Conservation (phyloP, 2,888 invertebrate genomes). For the Corbicula japonica region DNA sequence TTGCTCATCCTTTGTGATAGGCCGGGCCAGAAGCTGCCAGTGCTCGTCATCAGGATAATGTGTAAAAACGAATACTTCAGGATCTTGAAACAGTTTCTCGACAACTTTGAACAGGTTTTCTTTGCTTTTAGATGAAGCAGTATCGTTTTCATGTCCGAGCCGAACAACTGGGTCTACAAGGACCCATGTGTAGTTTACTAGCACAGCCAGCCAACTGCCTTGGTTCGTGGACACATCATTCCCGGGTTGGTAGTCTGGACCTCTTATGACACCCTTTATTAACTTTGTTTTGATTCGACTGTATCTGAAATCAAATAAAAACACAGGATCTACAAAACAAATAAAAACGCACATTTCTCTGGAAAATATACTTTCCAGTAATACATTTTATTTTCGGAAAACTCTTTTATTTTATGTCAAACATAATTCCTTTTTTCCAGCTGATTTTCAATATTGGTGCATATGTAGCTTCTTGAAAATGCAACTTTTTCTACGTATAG, state of each 20-base stretch:
- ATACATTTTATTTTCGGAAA: too few species aligned
- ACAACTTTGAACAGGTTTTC: slow-evolving; percentile 17
- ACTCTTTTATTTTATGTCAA: too few species aligned
- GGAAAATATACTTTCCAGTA: too few species aligned
- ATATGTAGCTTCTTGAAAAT: too few species aligned
- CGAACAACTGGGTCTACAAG: slow-evolving; percentile 44
- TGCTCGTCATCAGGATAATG: slow-evolving; percentile 57
- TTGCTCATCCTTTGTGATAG: slow-evolving; percentile 43
- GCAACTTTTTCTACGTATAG: too few species aligned
- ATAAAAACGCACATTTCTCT: too few species aligned
- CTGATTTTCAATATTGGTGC: too few species aligned
- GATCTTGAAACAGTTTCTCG: slow-evolving; percentile 50
- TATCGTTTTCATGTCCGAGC: background rate
- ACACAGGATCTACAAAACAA: too few species aligned
- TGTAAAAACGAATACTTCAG: slow-evolving; percentile 58
- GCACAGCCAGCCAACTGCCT: slow-evolving; percentile 56
- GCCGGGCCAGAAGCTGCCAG: slow-evolving; percentile 62
- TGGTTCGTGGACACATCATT: slow-evolving; percentile 21
- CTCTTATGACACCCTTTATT: slow-evolving; percentile 50
- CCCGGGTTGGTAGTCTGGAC: slow-evolving; percentile 39
- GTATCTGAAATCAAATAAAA: slow-evolving; percentile 32
- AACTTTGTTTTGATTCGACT: slow-evolving; percentile 54
- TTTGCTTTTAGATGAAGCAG: background rate
- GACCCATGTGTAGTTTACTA: slow-evolving; percentile 55
- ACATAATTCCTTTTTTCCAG: too few species aligned